phyloP scores from a whole-genome alignment of 2,888 invertebrate species.

The Drosophila ezoana region DNA sequence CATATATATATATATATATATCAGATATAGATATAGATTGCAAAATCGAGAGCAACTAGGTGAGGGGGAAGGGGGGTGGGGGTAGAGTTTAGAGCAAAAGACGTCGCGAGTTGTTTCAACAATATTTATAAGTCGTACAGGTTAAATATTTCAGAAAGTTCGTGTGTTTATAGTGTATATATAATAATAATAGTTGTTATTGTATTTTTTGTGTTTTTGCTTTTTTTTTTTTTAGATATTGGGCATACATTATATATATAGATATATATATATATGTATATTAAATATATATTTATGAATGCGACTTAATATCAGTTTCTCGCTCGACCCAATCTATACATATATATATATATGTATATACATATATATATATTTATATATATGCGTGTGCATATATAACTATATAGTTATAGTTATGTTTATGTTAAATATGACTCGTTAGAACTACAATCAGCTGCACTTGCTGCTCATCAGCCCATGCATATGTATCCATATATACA shows the following conservation, averaged over 20 bases:
- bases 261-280: slow-evolving; percentile 5
- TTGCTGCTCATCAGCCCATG: slow-evolving; percentile 20
- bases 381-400: not conserved
- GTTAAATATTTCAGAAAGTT: slow-evolving; percentile 19
- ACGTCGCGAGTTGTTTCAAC: slow-evolving; percentile 11
- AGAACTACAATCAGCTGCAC: slow-evolving; percentile 42
- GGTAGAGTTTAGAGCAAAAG: slow-evolving; percentile 9
- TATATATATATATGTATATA: not conserved
- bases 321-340: not conserved
- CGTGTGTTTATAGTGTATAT: slow-evolving; percentile 8
- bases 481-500: slow-evolving; percentile 1
- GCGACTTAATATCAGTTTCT: no score
- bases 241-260: slow-evolving; percentile 1
- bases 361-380: not conserved
- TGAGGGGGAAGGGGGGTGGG: not conserved
- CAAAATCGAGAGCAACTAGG: slow-evolving; percentile 2
- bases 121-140: slow-evolving; percentile 14
- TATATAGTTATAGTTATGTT: slow-evolving; percentile 6
- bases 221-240: not conserved
- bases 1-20: slow-evolving; percentile 10
- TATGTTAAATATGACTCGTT: slow-evolving; percentile 49
- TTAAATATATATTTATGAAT: slow-evolving; percentile 7
- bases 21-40: slow-evolving; percentile 15
- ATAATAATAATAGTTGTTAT: not conserved
- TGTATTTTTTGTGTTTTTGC: not conserved